Base-by-base conservation (phyloP, 2,797 vertebrate species). In the Mus caroli region DNA sequence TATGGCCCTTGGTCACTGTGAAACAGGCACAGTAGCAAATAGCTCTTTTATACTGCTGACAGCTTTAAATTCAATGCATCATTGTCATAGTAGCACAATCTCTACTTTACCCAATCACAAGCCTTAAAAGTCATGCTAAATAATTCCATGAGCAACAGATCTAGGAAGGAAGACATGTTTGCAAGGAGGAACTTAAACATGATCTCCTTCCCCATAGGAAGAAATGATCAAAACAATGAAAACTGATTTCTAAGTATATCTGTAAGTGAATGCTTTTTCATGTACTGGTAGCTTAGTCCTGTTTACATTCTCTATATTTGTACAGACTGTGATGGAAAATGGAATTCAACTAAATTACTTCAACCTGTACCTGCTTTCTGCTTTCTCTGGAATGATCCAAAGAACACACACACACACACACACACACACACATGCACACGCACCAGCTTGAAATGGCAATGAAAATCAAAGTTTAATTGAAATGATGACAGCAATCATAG, bases 11-110 rank as follows among this genome's bases (percentile, higher is more conserved):
- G 91, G 86, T 90, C 40, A 28, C 34, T 92, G 46, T 92, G 83
- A 67, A 69, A 56, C 78, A 56, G n/a, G 12, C 22, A 37, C 12
- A 9, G 50, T 20, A 11, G 50, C 76, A 20, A 15, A 20, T 40
- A 52, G 64, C 40, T 84, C 94, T 88, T 83, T 91, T 87, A 80
- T 83, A 46, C n/a, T 82, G 15, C 80, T 91, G 67, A 92, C 40
- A 75, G 37, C 67, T 14, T 96, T 93, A 84, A 94, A 89, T 93
- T 90, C 92, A 96, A 78, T 22, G 46, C 88, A 52, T 71, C 58
- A 91, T 92, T 94, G 52, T 77, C 34, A 46, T 28, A 83, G 58
- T 84, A 62, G 88, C 76, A 56, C 22, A 83, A 28, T 90, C 60
- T 85, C 40, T 15, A 26, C 22, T n/a, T 54, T 93, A 52, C 64